phyloP scores from a whole-genome alignment of 2,888 invertebrate species.

The Calameuta filiformis region DNA sequence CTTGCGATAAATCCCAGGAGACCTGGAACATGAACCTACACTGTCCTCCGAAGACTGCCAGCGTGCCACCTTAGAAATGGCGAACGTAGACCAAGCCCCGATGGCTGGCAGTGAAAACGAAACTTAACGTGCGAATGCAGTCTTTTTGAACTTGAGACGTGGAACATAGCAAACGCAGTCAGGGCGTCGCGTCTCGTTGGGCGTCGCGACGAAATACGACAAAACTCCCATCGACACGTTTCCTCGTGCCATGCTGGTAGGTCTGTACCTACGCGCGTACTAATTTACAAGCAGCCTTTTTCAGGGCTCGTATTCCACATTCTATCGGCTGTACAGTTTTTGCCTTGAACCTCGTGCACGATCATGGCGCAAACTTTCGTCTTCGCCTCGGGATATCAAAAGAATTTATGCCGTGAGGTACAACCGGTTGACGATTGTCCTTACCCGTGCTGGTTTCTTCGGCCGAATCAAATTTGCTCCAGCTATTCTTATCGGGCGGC shows the following conservation, averaged over 20 bases:
- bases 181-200: neutral
- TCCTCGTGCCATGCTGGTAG: neutral
- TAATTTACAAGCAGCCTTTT: neutral
- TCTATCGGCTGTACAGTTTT: neutral
- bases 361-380: neutral
- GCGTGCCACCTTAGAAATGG: neutral
- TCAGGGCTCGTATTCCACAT: neutral
- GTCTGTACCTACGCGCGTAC: neutral
- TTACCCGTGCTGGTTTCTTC: neutral
- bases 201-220: neutral
- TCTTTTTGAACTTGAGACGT: neutral
- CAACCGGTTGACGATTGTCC: neutral
- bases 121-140: neutral
- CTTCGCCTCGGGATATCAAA: neutral
- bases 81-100: neutral
- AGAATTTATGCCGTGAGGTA: slow-evolving; percentile 2
- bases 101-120: neutral
- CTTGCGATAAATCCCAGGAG: neutral
- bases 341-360: neutral
- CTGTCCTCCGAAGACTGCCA: neutral
- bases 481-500: neutral
- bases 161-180: neutral
- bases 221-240: neutral
- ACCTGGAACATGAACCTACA: neutral
- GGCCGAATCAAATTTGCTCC: neutral